Base-by-base conservation (phyloP, 2,888 invertebrate species). In the Xestia rhomboidea region DNA sequence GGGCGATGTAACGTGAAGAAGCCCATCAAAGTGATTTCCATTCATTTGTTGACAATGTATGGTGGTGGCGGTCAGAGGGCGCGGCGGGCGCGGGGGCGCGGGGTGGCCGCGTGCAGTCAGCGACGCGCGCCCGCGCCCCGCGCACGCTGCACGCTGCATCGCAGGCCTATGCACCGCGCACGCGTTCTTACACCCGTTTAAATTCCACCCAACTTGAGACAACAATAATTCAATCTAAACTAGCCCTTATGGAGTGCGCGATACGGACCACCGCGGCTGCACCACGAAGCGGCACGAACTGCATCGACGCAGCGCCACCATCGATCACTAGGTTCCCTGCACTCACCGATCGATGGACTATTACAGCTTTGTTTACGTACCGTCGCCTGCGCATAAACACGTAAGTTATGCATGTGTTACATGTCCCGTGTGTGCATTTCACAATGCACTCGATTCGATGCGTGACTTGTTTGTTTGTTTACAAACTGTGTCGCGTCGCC, bases 21-120 rank as follows among this genome's bases (percentile, higher is more conserved):
- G 89, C 87, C 90, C 87, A 84, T 82, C 87, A 91, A 89, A 91
- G 92, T 95, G 91, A 94, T 95, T 95, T 94, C 94, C 95, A 95
- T 96, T 95, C 93, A 95, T 94, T 93, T 95, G 95, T 95, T 95
- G 95, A 95, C 94, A 95, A 95, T 93, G 91, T 89, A 92, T 87
- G 92, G 92, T 89, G 89, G 91, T 90, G 91, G 92, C 89, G 92
- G 93, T 93, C 93, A 93, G 93, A 93, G 94, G 93, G 93, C 93
- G 94, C 94, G 88, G 89, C 91, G 87, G 89, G 91, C 91, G 94
- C 94, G 90, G 91, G 88, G 89, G 51, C 44, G 94, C 94, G 94
- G 90, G 90, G 89, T 90, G 64, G 91, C 91, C 89, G 88, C 90
- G 87, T 91, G 92, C 92, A 92, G 92, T 92, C 87, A 83, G 88